phyloP scores from a whole-genome alignment of 92 coral and sea anemone species.

The Paragorgia papillata region DNA sequence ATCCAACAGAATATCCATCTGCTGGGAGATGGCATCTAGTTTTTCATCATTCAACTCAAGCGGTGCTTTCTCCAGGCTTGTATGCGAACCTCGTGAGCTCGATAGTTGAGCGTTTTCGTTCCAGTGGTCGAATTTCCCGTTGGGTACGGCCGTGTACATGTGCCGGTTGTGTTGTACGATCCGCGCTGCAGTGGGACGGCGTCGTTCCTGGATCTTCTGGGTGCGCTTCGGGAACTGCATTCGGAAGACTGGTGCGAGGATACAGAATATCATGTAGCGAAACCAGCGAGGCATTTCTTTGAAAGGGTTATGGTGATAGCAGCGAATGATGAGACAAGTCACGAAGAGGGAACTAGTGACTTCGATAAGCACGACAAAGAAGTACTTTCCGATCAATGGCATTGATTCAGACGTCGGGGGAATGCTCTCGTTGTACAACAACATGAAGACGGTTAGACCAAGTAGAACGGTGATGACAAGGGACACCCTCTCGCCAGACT shows the following conservation, averaged over 20 bases:
- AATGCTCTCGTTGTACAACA: conserved; percentile 89
- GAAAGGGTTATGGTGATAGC: conserved; percentile 83
- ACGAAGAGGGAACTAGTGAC: conserved; percentile 68
- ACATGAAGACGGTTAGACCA: conserved; percentile 95
- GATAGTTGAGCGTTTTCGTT: conserved; percentile 30
- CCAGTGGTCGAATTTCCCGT: conserved; percentile 49
- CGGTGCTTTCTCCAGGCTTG: conserved; percentile 57
- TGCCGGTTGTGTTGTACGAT: conserved; percentile 54
- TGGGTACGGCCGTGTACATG: conserved; percentile 53
- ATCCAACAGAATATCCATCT: conserved; percentile 76
- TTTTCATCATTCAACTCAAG: conserved; percentile 64
- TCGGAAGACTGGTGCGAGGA: conserved; percentile 83
- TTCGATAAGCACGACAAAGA: conserved; percentile 80
- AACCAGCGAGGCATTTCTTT: conserved; percentile 84
- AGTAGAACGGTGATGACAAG: conserved; percentile 84
- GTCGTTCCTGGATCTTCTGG: conserved; percentile 52
- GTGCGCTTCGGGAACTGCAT: conserved; percentile 75
- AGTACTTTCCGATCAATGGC: conserved; percentile 93
- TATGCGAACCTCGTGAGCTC: conserved; percentile 13
- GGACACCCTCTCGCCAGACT: conserved; percentile 97
- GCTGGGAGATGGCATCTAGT: conserved; percentile 73
- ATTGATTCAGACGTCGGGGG: conserved; percentile 95
- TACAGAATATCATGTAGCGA: conserved; percentile 78
- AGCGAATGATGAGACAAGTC: conserved; percentile 82
- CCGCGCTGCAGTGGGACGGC: conserved; percentile 13